Evolutionary conservation across 2,888 invertebrate genomes (phyloP), one percentile per base, ranked within the genome.

Genomic region (Syrista parreyssii): DNA sequence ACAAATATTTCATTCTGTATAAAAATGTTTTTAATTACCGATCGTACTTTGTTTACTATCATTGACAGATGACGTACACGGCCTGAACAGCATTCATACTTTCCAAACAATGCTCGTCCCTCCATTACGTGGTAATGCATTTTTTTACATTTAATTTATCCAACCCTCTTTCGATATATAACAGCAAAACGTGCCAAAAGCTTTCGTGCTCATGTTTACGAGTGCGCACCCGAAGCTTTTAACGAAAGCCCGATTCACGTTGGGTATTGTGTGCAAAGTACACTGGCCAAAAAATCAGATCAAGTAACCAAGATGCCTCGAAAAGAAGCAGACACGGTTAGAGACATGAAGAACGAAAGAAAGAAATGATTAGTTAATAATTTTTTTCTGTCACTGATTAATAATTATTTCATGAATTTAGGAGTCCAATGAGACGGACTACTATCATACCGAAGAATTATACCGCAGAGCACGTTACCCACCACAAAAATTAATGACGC

Each of bases 311-410:
- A 35, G 23, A 74, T 74, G 74, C 34, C 74, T 33, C 74, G 74
- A 74, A 74, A 74, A 9, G 30, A 15, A 23, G 30, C 74, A 12
- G 74, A 74, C 74, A 74, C 36, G 74, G 74, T 74, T n/a, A 74
- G 74, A 34, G 31, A 32, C 35, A 15, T 11, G 30, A 3, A 55
- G 23, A 55, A 23, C 6, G 9, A 55, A 55, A 23, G 23, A 55
- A 9, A 55, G 9, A 9, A 0, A 23, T 1, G 36, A 33, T 35
- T 35, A 3, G 35, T 34, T n/a, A 30, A 12, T 12, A 6, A 74
- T 12, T 23, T 9, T 33, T 23, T 23, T 32, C 34, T 12, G 23
- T 74, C 6, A 35, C 34, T 34, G 33, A 0, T 32, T 74, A 30
- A 55, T 23, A 15, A 55, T 2, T 23, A 55, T 55, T 55, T 55